These are phyloP conservation scores for Aphyosemion australe DNA, from an alignment of 2,113 vertebrate genomes.

Conservation along the genomic window DNA sequence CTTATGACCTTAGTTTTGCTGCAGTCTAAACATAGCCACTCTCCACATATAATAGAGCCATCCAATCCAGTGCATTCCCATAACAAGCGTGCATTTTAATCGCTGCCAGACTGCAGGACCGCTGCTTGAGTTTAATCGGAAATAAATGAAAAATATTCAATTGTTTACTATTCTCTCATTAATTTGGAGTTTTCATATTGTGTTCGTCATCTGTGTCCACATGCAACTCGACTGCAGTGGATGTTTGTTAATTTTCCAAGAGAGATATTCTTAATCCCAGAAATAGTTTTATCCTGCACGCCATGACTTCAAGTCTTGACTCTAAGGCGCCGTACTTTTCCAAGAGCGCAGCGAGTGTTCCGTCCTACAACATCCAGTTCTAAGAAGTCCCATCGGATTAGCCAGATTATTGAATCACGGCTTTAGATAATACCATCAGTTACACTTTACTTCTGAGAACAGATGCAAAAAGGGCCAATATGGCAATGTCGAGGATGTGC, in stretches of 20 bases:
- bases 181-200: slow-evolving; percentile 17
- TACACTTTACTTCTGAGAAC: slow-evolving; percentile 76
- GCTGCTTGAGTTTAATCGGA: slow-evolving; percentile 25
- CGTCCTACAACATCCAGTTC: slow-evolving; percentile 68
- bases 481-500: slow-evolving; percentile 67
- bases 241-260: slow-evolving; percentile 61
- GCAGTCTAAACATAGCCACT: slow-evolving; percentile 67
- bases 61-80: slow-evolving; percentile 31
- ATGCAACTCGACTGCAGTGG: slow-evolving; percentile 21
- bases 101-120: slow-evolving; percentile 12
- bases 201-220: slow-evolving; percentile 8
- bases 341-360: slow-evolving; percentile 71
- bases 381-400: slow-evolving; percentile 75
- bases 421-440: slow-evolving; percentile 79
- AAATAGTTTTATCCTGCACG: slow-evolving; percentile 64
- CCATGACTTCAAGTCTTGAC: slow-evolving; percentile 65
- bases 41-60: slow-evolving; percentile 39
- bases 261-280: slow-evolving; percentile 64
- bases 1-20: slow-evolving; percentile 74
- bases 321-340: slow-evolving; percentile 69
- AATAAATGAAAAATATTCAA: neutral
- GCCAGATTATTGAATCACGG: slow-evolving; percentile 78
- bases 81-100: slow-evolving; percentile 60
- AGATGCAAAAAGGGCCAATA: slow-evolving; percentile 69
- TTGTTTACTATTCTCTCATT: slow-evolving; percentile 11